Conservation (phyloP, 2,888 invertebrate genomes). For the Andrena marginata region DNA sequence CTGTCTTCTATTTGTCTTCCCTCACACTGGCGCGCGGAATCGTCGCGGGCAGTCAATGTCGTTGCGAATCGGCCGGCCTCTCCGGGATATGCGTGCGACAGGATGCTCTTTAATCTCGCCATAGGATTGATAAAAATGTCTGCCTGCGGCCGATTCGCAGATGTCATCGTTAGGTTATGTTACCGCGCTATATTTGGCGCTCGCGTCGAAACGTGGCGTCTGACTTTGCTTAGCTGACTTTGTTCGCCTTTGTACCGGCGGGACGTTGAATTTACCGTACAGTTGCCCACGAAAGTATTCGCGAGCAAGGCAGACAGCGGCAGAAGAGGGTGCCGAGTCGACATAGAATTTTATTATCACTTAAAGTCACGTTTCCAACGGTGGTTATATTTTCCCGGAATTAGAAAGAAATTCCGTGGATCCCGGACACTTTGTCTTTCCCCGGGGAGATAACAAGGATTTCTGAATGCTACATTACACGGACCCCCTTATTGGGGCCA, state of each 20-base stretch:
- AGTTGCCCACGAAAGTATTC: not conserved
- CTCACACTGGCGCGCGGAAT: conserved; percentile 44
- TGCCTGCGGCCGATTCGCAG: conserved; percentile 32
- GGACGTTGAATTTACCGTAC: no score
- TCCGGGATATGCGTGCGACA: conserved; percentile 17
- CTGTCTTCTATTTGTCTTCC: conserved; percentile 72
- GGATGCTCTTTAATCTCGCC: conserved; percentile 57
- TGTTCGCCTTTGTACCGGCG: not conserved
- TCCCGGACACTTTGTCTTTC: not conserved
- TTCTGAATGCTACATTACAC: not conserved
- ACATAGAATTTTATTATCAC: no score
- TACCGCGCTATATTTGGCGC: conserved; percentile 1
- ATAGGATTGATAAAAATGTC: conserved; percentile 53
- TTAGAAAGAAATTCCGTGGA: no score
- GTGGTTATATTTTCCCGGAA: no score
- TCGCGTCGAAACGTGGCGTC: not conserved
- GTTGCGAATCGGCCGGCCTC: conserved; percentile 30
- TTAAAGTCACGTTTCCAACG: no score
- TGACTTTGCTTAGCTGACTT: conserved; percentile 6
- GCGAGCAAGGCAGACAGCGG: not conserved
- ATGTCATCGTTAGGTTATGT: conserved; percentile 29
- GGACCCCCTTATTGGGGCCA: not conserved
- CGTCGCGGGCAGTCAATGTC: conserved; percentile 31
- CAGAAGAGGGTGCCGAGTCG: not conserved
- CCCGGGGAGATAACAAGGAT: not conserved